phyloP scores from a whole-genome alignment of 64 coral and sea anemone genomes.

The Acropora tenuis region DNA sequence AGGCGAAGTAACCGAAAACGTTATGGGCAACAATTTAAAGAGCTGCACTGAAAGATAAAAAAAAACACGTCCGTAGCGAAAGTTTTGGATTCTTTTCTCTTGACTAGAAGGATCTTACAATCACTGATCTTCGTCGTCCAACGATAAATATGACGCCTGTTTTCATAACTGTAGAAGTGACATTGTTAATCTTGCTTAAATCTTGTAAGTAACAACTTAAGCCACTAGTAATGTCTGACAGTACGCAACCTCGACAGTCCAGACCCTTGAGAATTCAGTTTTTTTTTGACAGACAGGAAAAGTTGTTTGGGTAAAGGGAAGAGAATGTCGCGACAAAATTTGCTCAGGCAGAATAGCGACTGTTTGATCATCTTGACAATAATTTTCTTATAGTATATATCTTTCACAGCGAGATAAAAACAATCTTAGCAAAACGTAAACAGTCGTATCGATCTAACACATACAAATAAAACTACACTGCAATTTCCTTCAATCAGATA shows the following conservation, averaged over 20 bases:
- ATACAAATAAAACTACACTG: too few species aligned
- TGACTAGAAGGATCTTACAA: background rate
- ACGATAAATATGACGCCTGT: background rate
- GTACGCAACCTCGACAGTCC: background rate
- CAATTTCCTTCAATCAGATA: too few species aligned
- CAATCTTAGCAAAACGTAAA: background rate
- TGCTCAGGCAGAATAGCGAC: background rate
- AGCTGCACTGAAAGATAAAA: background rate
- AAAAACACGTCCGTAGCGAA: background rate
- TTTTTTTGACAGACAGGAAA: slow-evolving; percentile 1
- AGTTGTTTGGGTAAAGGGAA: background rate
- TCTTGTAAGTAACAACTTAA: slow-evolving; percentile 35
- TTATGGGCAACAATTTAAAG: background rate
- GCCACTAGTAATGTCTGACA: background rate
- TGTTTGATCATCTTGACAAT: background rate
- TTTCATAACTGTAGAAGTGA: background rate
- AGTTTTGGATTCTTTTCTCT: background rate
- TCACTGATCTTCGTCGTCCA: background rate
- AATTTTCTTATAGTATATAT: background rate
- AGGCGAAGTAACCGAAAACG: too few species aligned
- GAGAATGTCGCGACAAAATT: background rate
- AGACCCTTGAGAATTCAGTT: slow-evolving; percentile 1
- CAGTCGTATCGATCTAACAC: too few species aligned
- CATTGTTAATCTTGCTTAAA: background rate
- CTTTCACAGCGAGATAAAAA: background rate